Conservation (phyloP, 2,113 vertebrate species). For the Mobula birostris region DNA sequence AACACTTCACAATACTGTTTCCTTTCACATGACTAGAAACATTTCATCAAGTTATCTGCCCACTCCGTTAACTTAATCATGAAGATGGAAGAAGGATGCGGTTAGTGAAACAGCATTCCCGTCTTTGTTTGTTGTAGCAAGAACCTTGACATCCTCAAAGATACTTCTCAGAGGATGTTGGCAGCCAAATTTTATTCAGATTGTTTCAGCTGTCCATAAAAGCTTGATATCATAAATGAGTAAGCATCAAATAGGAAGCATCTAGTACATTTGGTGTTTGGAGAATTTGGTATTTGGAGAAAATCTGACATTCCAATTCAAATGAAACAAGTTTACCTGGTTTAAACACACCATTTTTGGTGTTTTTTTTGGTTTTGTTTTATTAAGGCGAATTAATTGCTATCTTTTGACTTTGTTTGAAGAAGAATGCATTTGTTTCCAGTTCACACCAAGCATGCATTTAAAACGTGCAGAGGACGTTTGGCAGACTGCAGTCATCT, state of each 20-base stretch:
- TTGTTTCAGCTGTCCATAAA: neutral
- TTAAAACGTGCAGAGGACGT: constrained; percentile 43
- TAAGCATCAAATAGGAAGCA: neutral
- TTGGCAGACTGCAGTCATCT: constrained; percentile 6
- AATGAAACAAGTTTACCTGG: neutral
- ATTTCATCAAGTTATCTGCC: neutral
- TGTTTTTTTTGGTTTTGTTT: neutral
- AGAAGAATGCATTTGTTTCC: neutral
- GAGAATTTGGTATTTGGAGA: neutral
- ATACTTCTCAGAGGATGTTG: neutral
- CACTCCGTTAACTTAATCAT: neutral
- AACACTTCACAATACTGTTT: neutral
- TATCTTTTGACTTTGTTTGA: neutral
- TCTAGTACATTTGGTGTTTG: neutral
- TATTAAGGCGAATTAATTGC: neutral
- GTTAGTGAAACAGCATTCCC: neutral
- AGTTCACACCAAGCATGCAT: constrained; percentile 53
- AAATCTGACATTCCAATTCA: neutral
- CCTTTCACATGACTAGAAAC: neutral
- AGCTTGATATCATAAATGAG: neutral
- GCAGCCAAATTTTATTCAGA: neutral
- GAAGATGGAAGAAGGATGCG: neutral
- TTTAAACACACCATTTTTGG: neutral
- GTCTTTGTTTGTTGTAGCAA: neutral
- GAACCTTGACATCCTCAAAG: neutral